These are phyloP conservation scores for Notoglanidium macrostoma DNA, from an alignment of 2,797 vertebrate genomes.

Conservation along the genomic window DNA sequence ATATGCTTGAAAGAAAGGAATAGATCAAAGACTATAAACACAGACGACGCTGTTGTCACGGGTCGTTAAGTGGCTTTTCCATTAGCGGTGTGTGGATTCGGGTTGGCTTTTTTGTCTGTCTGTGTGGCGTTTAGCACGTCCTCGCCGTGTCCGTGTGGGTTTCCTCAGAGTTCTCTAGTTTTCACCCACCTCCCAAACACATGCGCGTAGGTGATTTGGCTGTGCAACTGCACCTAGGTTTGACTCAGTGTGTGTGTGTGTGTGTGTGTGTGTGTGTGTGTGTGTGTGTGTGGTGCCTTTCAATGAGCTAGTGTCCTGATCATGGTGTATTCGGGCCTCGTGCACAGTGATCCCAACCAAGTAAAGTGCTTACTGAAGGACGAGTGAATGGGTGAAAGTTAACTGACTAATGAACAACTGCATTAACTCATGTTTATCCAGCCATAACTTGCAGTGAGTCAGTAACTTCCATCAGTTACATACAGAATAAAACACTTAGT, in stretches of 20 bases:
- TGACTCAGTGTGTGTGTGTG: neutral
- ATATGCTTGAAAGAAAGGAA: neutral
- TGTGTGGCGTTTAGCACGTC: neutral
- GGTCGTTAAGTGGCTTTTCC: neutral
- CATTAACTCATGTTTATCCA: neutral
- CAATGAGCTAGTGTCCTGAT: neutral
- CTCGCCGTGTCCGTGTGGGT: neutral
- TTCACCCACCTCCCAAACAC: neutral
- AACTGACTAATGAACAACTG: neutral
- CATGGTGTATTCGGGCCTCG: neutral
- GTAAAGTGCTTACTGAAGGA: neutral
- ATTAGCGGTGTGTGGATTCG: neutral
- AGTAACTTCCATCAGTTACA: neutral
- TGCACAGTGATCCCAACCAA: neutral
- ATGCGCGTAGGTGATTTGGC: neutral
- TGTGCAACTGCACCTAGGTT: neutral
- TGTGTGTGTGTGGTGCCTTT: neutral
- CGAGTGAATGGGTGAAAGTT: neutral
- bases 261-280: too few species aligned
- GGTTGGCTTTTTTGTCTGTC: neutral
- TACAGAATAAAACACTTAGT: neutral
- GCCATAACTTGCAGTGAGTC: neutral
- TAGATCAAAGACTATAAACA: neutral
- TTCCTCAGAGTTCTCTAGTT: neutral
- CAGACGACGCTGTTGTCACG: neutral